Base-by-base conservation (phyloP, 1,140 invertebrate species). In the Cepaea nemoralis region DNA sequence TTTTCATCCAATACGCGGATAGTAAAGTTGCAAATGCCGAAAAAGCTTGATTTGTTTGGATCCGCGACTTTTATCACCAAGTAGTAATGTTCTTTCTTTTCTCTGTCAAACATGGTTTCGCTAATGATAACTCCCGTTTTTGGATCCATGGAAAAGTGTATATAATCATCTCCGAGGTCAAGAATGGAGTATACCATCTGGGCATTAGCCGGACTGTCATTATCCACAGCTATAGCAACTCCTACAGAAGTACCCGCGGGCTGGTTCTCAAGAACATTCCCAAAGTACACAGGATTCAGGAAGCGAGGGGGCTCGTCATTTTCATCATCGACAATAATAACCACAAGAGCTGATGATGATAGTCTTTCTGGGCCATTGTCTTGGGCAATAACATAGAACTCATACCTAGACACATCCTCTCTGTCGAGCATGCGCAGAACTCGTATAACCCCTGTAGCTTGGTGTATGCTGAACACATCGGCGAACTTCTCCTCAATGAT, bases 391-490 rank as follows among this genome's bases (percentile, higher is more conserved):
- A 89, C 85, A 22, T 85, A 55, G 79, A 91, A 86, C 16, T 83
- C 67, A 75, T 86, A 89, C 31, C 63, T 73, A 16, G 83, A 66
- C 27, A 40, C 78, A 0, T 76, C 59, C 69, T 89, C 88, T 33
- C 88, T 66, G 77, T 89, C 86, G 33, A 89, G 84, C 2, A 67
- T 27, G 35, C 69, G 19, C 8, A 59, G 78, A 0, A 86, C 85
- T 42, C 80, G 82, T 22, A 89, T 85, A 5, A 86, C 82, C 14
- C 87, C 88, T 14, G 84, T 77, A 35, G 59, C 35, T 35, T 83
- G 75, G 67, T 88, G 83, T 40, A 89, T 86, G 12, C 69, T 80
- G 70, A 90, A 90, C 55, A 77, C 39, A 16, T 19, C 95, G 92
- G 48, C 93, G 59, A 37, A 59, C 8, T 37, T 55, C n/a, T 78